phyloP scores from a whole-genome alignment of 2,888 invertebrate species.

The Elysia crispata region DNA sequence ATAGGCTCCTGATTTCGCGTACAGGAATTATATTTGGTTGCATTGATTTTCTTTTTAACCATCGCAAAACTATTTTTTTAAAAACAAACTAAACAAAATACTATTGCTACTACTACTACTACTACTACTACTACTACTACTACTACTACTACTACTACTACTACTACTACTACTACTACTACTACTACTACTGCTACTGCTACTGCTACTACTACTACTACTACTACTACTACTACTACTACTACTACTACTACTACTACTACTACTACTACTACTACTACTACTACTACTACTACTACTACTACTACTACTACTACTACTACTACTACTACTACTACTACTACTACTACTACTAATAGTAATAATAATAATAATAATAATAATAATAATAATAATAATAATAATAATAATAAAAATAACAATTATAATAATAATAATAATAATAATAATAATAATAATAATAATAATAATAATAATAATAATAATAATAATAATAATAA shows the following conservation, averaged over 20 bases:
- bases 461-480: too few species aligned
- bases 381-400: background rate
- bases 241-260: background rate
- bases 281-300: background rate
- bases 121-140: background rate
- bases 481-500: too few species aligned
- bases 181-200: background rate
- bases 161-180: background rate
- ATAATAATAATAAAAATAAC: too few species aligned
- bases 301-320: background rate
- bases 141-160: background rate
- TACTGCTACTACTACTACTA: background rate
- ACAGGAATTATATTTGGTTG: too few species aligned
- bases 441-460: too few species aligned
- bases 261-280: background rate
- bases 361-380: background rate
- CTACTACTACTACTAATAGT: too few species aligned
- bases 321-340: conserved; percentile 5
- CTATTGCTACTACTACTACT: background rate
- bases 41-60: too few species aligned
- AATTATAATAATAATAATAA: too few species aligned
- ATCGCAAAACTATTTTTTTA: too few species aligned
- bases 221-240: background rate
- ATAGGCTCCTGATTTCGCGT: too few species aligned
- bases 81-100: background rate